Conservation (phyloP, 2,113 vertebrate species). For the Lucifuga dentata region DNA sequence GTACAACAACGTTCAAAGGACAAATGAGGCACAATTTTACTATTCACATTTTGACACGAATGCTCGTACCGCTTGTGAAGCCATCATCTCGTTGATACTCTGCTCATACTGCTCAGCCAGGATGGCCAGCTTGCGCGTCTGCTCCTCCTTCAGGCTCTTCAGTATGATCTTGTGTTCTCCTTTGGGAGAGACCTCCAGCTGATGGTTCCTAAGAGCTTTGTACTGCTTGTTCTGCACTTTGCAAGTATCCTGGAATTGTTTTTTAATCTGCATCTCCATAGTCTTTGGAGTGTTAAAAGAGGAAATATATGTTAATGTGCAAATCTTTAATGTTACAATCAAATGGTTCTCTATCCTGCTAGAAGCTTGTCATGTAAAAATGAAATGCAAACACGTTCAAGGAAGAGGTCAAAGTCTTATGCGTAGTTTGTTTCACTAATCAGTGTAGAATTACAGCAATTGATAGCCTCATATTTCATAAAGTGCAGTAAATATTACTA, state of each 20-base stretch:
- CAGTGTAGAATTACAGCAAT: too few relatives aligned
- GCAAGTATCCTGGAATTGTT: slow-evolving; percentile 99
- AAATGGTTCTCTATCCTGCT: too few relatives aligned
- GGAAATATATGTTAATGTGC: background rate
- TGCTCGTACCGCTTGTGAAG: slow-evolving; percentile 93
- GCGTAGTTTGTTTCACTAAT: too few relatives aligned
- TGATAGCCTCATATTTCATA: too few relatives aligned
- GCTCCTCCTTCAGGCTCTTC: slow-evolving; percentile 97
- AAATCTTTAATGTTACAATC: background rate
- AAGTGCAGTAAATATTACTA: too few relatives aligned
- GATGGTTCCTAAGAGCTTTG: slow-evolving; percentile 99
- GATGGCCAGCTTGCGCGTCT: slow-evolving; percentile 96
- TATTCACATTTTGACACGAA: slow-evolving; percentile 5
- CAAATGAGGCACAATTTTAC: slow-evolving; percentile 13
- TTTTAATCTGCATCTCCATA: slow-evolving; percentile 99
- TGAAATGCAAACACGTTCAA: too few relatives aligned
- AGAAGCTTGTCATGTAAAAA: too few relatives aligned
- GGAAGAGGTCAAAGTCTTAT: too few relatives aligned
- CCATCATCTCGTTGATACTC: slow-evolving; percentile 99
- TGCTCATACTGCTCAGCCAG: slow-evolving; percentile 99
- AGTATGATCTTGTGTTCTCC: slow-evolving; percentile 96
- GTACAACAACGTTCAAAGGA: background rate
- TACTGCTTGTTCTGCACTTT: slow-evolving; percentile 99
- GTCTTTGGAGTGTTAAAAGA: slow-evolving; percentile 79
- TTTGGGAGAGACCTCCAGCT: slow-evolving; percentile 98